Percentiles rank a stretch among this genome's conserved stretches.
These are phyloP conservation scores for Zaprionus taronus DNA, from an alignment of 1,140 invertebrate species.

Conservation along the genomic window DNA sequence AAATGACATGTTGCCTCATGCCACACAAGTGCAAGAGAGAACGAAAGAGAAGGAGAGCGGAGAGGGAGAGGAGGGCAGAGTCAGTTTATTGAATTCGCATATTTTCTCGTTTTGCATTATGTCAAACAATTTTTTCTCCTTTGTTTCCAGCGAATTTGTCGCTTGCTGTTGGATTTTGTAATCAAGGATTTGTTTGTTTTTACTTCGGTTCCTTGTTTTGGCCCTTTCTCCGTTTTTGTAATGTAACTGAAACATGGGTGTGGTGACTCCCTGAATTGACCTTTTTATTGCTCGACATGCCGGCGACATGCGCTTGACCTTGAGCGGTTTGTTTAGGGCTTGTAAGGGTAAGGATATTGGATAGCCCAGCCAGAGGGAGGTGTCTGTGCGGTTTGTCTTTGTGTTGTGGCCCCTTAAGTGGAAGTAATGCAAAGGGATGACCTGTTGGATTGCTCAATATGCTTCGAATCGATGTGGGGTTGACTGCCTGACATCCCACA, in stretches of 20 bases:
- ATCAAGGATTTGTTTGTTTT: slow-evolving; percentile 80
- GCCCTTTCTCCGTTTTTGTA: slow-evolving; percentile 45
- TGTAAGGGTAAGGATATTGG: slow-evolving; percentile 38
- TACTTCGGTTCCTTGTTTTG: slow-evolving; percentile 23
- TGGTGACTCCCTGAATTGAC: slow-evolving; percentile 66
- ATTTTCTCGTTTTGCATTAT: slow-evolving; percentile 82
- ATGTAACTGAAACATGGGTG: slow-evolving; percentile 68
- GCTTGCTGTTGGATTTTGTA: slow-evolving; percentile 75
- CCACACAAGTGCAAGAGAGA: slow-evolving; percentile 5
- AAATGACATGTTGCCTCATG: slow-evolving; percentile 60
- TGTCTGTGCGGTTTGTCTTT: slow-evolving; percentile 9
- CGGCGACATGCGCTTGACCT: slow-evolving; percentile 78
- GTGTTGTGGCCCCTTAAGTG: slow-evolving; percentile 32
- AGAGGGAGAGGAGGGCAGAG: neutral
- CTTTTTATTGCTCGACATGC: slow-evolving; percentile 60
- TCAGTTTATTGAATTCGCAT: slow-evolving; percentile 80
- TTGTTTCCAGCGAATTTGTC: slow-evolving; percentile 46
- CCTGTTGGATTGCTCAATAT: slow-evolving; percentile 50
- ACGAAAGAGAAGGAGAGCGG: neutral
- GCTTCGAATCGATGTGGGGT: slow-evolving; percentile 27
- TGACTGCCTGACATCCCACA: neutral
- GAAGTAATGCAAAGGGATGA: slow-evolving; percentile 25
- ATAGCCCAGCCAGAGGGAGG: slow-evolving; percentile 1
- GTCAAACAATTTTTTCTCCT: slow-evolving; percentile 71
- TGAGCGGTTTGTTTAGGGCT: slow-evolving; percentile 77